Evolutionary conservation across 2,888 invertebrate species (phyloP), one percentile per base, ranked within the genome.

Genomic region (Euplexia lucipara): DNA sequence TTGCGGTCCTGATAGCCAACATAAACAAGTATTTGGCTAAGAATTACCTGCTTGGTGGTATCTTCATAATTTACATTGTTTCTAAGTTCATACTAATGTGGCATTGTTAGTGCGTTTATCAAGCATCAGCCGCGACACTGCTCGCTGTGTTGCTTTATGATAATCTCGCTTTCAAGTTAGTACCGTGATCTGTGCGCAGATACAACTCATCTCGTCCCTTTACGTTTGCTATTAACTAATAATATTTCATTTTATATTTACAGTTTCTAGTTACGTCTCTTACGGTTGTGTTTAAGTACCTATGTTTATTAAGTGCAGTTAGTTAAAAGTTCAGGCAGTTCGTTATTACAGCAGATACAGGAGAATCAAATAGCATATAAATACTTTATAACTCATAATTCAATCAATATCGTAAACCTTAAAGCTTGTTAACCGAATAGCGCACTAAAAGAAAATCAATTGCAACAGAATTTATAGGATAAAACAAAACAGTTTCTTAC

Each of bases 141-240:
- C 66, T 65, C 56, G 75, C 74, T 59, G 60, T 74, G 53, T 60
- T 74, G 79, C 74, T 82, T 80, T 84, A 86, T 79, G 84, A 85
- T 86, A 84, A 87, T 86, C 85, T 85, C 59, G 58, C 68, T 64
- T 67, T 76, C 79, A 76, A 77, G 78, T 72, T 73, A 78, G 64
- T 56, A 57, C 78, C 73, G 75, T 73, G 83, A 85, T 86, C 81
- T 69, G 59, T 52, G 52, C 70, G 34, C 57, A 79, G 83, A 84
- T 83, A 83, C 82, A 82, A 78, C 83, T 83, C 84, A 86, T 83
- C 82, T 79, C 74, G 81, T 59, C 65, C 76, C 77, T 76, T 82
- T 80, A 80, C 78, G 62, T 79, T 81, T 75, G 59, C 81, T 77
- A 83, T 81, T 81, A 81, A 73, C 76, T 79, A 83, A 80, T 79